Evolutionary conservation across 2,888 invertebrate genomes (phyloP).

Genomic region (Julus scanicus): DNA sequence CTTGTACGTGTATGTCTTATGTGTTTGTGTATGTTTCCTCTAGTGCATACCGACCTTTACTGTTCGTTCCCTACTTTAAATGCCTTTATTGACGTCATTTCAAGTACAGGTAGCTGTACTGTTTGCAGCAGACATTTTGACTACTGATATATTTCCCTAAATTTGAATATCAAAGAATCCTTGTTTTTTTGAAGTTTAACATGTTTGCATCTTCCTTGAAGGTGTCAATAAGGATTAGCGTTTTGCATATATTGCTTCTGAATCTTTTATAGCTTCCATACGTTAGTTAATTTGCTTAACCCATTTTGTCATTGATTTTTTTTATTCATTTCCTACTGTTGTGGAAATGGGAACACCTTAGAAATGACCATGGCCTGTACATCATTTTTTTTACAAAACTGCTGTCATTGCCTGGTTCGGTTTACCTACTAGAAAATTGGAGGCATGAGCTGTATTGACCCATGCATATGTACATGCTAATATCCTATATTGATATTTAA

Average conservation of each 20-base stretch:
- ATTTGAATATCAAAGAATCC: too few relatives aligned
- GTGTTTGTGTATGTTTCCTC: too few relatives aligned
- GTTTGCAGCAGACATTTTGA: too few relatives aligned
- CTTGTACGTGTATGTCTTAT: too few relatives aligned
- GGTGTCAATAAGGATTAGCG: neutral
- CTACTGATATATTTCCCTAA: too few relatives aligned
- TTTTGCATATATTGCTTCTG: neutral
- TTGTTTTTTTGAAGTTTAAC: neutral
- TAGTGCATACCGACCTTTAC: too few relatives aligned
- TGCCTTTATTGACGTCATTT: too few relatives aligned
- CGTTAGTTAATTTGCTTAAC: neutral
- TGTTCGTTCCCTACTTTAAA: too few relatives aligned
- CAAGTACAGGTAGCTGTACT: too few relatives aligned
- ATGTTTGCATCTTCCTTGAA: neutral
- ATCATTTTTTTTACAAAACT: neutral
- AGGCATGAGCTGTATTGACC: neutral
- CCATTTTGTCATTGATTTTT: slow-evolving; percentile 14
- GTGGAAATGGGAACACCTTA: neutral
- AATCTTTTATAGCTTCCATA: neutral
- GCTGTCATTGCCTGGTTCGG: neutral
- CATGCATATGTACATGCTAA: too few relatives aligned
- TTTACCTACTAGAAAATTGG: neutral
- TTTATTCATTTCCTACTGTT: neutral
- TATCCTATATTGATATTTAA: too few relatives aligned
- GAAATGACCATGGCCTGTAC: slow-evolving; percentile 1